These are phyloP conservation scores for Vesta saturnalis DNA, from an alignment of 2,888 invertebrate species.

Conservation along the genomic window DNA sequence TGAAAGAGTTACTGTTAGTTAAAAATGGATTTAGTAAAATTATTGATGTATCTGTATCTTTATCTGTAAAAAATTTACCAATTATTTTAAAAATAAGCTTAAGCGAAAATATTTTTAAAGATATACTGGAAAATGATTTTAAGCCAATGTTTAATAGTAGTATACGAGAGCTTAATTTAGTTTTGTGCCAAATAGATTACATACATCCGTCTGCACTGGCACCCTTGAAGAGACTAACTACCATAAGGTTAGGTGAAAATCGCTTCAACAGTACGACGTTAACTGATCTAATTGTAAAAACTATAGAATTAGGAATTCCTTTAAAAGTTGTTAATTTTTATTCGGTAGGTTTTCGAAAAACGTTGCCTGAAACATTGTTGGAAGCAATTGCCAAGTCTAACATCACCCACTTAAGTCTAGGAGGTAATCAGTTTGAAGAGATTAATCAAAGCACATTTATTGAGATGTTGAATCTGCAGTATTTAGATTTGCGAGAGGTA, in stretches of 20 bases:
- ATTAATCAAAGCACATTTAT: slow-evolving; percentile 66
- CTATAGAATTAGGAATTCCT: slow-evolving; percentile 59
- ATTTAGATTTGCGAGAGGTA: slow-evolving; percentile 67
- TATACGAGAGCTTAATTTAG: slow-evolving; percentile 63
- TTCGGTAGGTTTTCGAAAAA: slow-evolving; percentile 66
- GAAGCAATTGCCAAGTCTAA: slow-evolving; percentile 65
- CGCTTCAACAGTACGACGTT: slow-evolving; percentile 63
- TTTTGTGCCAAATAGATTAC: slow-evolving; percentile 66
- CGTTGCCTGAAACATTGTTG: slow-evolving; percentile 63
- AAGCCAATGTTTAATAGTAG: slow-evolving; percentile 61
- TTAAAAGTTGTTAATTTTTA: slow-evolving; percentile 64
- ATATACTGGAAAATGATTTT: slow-evolving; percentile 63
- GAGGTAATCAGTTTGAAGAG: slow-evolving; percentile 68
- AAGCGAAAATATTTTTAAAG: slow-evolving; percentile 66
- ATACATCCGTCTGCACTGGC: slow-evolving; percentile 66
- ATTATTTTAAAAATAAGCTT: slow-evolving; percentile 63
- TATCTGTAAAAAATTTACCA: slow-evolving; percentile 62
- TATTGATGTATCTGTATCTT: slow-evolving; percentile 61
- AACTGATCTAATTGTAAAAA: slow-evolving; percentile 59
- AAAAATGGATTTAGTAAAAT: slow-evolving; percentile 67
- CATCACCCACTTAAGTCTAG: slow-evolving; percentile 63
- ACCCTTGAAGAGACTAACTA: slow-evolving; percentile 62
- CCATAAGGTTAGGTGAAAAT: slow-evolving; percentile 66
- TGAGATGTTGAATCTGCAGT: slow-evolving; percentile 65
- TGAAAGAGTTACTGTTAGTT: slow-evolving; percentile 64